These are phyloP conservation scores for Pseudochaenichthys georgianus DNA, from an alignment of 2,797 vertebrate species.

Conservation along the genomic window DNA sequence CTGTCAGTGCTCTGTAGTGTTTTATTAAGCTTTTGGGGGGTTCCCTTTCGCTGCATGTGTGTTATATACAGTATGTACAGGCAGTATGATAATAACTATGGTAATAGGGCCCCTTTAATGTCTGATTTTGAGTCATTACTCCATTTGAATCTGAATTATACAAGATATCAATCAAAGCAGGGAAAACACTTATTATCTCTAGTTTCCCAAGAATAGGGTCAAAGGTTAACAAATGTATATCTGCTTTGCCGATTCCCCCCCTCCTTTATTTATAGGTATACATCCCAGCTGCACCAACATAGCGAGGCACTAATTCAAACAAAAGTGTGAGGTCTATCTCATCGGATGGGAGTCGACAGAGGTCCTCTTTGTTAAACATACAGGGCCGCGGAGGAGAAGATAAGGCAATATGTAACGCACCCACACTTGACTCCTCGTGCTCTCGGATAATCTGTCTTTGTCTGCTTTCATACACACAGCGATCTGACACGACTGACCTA, in stretches of 20 bases:
- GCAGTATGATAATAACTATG: too few relatives aligned
- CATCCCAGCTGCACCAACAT: slow-evolving; percentile 42
- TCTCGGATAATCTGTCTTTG: slow-evolving; percentile 46
- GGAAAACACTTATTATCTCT: slow-evolving; percentile 12
- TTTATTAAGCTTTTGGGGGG: neutral
- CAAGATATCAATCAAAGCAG: slow-evolving; percentile 10
- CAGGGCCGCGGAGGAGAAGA: slow-evolving; percentile 38
- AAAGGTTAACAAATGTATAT: slow-evolving; percentile 48
- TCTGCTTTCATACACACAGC: slow-evolving; percentile 45
- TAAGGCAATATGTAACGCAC: slow-evolving; percentile 51
- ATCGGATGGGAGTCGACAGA: slow-evolving; percentile 46
- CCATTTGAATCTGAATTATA: slow-evolving; percentile 15
- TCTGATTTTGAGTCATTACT: slow-evolving; percentile 20
- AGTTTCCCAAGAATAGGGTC: slow-evolving; percentile 16
- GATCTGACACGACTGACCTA: slow-evolving; percentile 70
- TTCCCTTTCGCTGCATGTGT: too few relatives aligned
- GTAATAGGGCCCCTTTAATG: neutral
- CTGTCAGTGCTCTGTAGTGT: slow-evolving; percentile 4
- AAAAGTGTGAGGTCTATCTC: slow-evolving; percentile 37
- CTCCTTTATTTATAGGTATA: slow-evolving; percentile 24
- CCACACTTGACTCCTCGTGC: slow-evolving; percentile 49
- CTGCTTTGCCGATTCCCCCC: neutral
- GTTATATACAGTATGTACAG: too few relatives aligned
- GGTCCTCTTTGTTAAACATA: slow-evolving; percentile 54
- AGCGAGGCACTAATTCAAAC: slow-evolving; percentile 50